phyloP scores from a whole-genome alignment of 53 echinoderm and acorn worm species.

The Holothuria leucospilota region DNA sequence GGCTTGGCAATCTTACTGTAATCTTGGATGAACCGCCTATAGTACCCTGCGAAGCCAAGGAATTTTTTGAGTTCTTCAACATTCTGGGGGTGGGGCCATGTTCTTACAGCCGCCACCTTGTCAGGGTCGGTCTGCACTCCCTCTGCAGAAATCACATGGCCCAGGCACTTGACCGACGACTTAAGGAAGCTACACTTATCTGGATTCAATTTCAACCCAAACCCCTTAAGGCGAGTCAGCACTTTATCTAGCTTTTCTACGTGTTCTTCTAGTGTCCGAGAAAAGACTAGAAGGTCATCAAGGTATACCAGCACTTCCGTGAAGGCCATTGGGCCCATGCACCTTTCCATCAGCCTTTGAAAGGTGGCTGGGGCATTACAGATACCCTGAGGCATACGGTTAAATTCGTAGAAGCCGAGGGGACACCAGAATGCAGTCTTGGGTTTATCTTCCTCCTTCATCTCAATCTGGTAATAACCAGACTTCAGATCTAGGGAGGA shows the following conservation, averaged over 20 bases:
- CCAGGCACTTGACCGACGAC: conserved; percentile 72
- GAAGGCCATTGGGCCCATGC: conserved; percentile 50
- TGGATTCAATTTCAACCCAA: conserved; percentile 65
- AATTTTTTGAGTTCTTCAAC: conserved; percentile 67
- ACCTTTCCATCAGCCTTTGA: conserved; percentile 64
- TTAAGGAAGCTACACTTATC: conserved; percentile 68
- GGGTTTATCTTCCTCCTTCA: conserved; percentile 60
- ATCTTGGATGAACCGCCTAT: conserved; percentile 64
- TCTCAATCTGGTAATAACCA: conserved; percentile 72
- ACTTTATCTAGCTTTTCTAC: conserved; percentile 55
- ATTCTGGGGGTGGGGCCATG: conserved; percentile 72
- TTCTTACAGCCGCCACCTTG: conserved; percentile 59
- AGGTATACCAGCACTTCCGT: conserved; percentile 60
- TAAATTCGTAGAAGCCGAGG: conserved; percentile 72
- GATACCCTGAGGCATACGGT: conserved; percentile 77
- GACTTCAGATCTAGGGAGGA: conserved; percentile 72
- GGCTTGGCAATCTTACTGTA: conserved; percentile 70
- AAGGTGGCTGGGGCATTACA: conserved; percentile 71
- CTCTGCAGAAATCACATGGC: conserved; percentile 65
- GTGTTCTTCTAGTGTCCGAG: conserved; percentile 56
- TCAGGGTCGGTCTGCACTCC: conserved; percentile 74
- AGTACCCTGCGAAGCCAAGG: conserved; percentile 77
- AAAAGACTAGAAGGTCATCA: conserved; percentile 54
- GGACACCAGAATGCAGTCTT: conserved; percentile 80
- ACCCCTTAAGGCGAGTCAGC: conserved; percentile 46